Conservation (phyloP, 2,113 vertebrate genomes). For the Lamprotornis superbus region DNA sequence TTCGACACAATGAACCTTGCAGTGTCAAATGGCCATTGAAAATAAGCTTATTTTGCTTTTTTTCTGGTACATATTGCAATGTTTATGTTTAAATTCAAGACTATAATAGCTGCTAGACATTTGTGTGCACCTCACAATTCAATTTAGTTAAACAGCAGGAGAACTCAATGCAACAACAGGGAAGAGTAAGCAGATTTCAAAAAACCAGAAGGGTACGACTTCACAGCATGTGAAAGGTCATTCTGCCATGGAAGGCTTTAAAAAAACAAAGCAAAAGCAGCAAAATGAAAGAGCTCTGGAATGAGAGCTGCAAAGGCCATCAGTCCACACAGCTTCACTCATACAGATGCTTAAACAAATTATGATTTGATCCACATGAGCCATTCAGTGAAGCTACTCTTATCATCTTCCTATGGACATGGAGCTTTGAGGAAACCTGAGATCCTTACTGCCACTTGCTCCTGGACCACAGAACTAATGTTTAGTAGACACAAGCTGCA, state of each 20-base stretch:
- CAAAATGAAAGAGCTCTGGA: background rate
- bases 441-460: background rate
- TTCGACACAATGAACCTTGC: background rate
- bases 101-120: constrained; percentile 5
- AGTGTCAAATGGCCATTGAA: background rate
- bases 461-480: background rate
- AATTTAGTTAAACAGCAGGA: constrained; percentile 18
- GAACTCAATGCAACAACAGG: background rate
- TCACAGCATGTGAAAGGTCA: constrained; percentile 40
- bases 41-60: background rate
- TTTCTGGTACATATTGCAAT: background rate
- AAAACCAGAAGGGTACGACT: constrained; percentile 1
- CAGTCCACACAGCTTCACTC: background rate
- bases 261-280: background rate
- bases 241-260: constrained; percentile 1
- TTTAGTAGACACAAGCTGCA: background rate
- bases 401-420: background rate
- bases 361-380: background rate
- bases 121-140: constrained; percentile 10
- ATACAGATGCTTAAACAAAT: background rate
- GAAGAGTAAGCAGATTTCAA: constrained; percentile 19
- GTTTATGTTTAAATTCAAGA: background rate
- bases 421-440: background rate
- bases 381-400: background rate
- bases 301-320: background rate